A percentile compares a stretch with the other conserved stretches of the same genome.
These are phyloP conservation scores for Astur gentilis DNA, from an alignment of 2,113 vertebrate genomes.

Conservation along the genomic window DNA sequence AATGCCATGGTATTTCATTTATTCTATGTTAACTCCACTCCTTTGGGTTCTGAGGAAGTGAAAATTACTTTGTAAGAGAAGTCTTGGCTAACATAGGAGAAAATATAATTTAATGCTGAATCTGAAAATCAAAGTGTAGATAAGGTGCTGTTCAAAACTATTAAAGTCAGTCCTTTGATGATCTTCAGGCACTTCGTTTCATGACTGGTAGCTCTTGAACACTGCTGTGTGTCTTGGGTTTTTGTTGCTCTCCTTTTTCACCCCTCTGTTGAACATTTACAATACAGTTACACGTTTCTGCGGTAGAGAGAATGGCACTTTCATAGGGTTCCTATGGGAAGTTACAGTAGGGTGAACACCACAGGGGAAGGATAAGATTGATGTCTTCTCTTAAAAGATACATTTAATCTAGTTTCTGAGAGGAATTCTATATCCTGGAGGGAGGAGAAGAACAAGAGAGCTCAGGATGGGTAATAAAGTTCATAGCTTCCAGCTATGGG, in stretches of 20 bases:
- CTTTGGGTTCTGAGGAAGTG: not conserved
- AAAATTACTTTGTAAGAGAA: slow-evolving; percentile 8
- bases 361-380: not conserved
- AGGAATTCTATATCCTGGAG: not conserved
- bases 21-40: not conserved
- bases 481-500: not conserved
- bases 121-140: not conserved
- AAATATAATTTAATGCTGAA: not conserved
- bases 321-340: not conserved
- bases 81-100: not conserved
- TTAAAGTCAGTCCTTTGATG: not conserved
- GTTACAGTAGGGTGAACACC: not conserved
- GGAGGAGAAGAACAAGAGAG: not conserved
- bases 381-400: not conserved
- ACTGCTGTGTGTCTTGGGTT: not conserved
- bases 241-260: not conserved
- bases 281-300: not conserved
- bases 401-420: not conserved
- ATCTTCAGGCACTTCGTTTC: not conserved
- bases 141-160: not conserved
- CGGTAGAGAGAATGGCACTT: not conserved
- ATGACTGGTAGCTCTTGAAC: not conserved
- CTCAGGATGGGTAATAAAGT: not conserved
- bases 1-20: slow-evolving; percentile 14
- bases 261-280: not conserved